Evolutionary conservation across 2,888 invertebrate species (phyloP), one percentile per base, ranked within the genome.

Genomic region (Stegophylla sp.): DNA sequence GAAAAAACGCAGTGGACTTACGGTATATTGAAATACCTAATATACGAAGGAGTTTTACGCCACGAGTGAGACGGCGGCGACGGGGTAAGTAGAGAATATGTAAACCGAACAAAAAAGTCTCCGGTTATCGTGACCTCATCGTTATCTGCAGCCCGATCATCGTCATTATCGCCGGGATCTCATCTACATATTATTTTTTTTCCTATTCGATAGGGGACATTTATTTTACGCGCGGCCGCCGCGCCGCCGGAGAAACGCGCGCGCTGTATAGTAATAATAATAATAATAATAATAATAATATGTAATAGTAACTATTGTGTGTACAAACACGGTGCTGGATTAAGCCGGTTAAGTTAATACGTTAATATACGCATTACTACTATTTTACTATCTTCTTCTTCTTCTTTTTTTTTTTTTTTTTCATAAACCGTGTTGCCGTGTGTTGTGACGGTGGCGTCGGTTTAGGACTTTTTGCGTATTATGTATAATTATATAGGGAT

Each of bases 141-240:
- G 79, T 79, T 79, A 79, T 71, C 77, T 45, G 26, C 4, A 4
- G 41, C 79, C 4, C 23, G 79, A 79, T 69, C 59, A 61, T 34
- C 34, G 34, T 34, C 34, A 61, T 61, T 71, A 51, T 63, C 51
- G 51, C 26, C 51, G 17, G 43, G 28, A 79, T 71, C 79, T 79
- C 79, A 79, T 79, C 79, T 79, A 69, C 79, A 61, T 69, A n/a
- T n/a, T n/a, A n/a, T n/a, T n/a, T 79, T 79, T 79, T 79, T 61
- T 77, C 28, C 12, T 23, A 20, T 41, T 28, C 48, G 34, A 34
- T 61, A 26, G 28, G 61, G 2, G 12, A 23, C 12, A 28, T 71
- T 20, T 72, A 56, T 41, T 34, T 69, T 72, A 34, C 48, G 53
- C 53, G 53, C n/a, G n/a, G n/a, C n/a, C n/a, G n/a, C n/a, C n/a